phyloP scores from a whole-genome alignment of 1,140 invertebrate genomes.

The Dendroctonus valens region DNA sequence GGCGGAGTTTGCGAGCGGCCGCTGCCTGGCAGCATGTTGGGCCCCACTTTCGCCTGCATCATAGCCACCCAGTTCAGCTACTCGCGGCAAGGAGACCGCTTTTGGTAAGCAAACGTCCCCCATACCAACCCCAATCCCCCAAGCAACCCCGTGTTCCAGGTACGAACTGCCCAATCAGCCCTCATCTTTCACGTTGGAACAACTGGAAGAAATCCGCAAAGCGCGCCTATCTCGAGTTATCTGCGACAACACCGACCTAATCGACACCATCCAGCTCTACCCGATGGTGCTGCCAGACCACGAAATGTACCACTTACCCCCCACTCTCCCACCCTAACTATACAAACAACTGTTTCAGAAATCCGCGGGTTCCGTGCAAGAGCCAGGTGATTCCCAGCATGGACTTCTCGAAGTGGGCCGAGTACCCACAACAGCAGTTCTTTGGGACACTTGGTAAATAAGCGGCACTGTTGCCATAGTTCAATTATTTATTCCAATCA shows the following conservation, averaged over 20 bases:
- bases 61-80: constrained; percentile 96
- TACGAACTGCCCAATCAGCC: constrained; percentile 91
- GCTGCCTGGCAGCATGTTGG: constrained; percentile 84
- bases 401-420: constrained; percentile 86
- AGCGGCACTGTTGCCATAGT: constrained; percentile 21
- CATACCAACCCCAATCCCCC: too few relatives aligned
- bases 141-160: constrained; percentile 42
- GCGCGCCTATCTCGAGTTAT: constrained; percentile 81
- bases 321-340: not conserved
- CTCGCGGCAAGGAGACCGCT: constrained; percentile 86
- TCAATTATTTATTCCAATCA: constrained; percentile 19
- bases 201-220: constrained; percentile 88
- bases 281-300: constrained; percentile 91
- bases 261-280: constrained; percentile 89
- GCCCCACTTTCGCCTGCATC: constrained; percentile 93
- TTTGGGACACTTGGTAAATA: constrained; percentile 29
- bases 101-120: constrained; percentile 69
- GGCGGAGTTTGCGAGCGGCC: constrained; percentile 88
- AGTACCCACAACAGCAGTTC: constrained; percentile 53
- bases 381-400: constrained; percentile 82
- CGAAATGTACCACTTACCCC: constrained; percentile 67
- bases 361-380: constrained; percentile 84
- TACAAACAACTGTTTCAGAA: constrained; percentile 59
- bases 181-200: constrained; percentile 86
- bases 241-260: constrained; percentile 93